phyloP scores from a whole-genome alignment of 2,113 vertebrate species.

The Turdus rufiventris region DNA sequence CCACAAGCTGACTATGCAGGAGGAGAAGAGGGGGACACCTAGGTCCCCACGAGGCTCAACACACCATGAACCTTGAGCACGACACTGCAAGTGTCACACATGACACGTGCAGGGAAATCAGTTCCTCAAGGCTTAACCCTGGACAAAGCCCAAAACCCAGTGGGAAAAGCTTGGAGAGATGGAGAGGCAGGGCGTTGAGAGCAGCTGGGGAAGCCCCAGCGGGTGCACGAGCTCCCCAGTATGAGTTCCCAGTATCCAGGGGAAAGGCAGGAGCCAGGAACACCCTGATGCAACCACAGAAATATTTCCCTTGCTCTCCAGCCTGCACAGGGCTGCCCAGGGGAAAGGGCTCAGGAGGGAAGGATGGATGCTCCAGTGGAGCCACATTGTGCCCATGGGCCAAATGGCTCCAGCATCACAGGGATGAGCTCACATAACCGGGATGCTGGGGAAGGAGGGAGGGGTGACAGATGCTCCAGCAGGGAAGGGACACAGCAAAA shows the following conservation, averaged over 20 bases:
- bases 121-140: neutral
- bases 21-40: neutral
- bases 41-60: fast-evolving
- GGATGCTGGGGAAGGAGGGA: neutral
- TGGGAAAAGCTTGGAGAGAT: neutral
- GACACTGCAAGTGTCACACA: neutral
- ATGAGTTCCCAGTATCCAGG: neutral
- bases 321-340: neutral
- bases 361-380: neutral
- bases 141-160: neutral
- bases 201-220: neutral
- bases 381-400: neutral
- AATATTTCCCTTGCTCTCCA: slow-evolving; percentile 47
- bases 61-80: fast-evolving
- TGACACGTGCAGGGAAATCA: fast-evolving
- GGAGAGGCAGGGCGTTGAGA: neutral
- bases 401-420: neutral
- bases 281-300: slow-evolving; percentile 60
- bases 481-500: neutral
- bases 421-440: neutral
- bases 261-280: slow-evolving; percentile 32
- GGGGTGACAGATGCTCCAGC: neutral
- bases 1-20: neutral
- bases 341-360: neutral
- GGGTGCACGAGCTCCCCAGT: neutral